Evolutionary conservation across 2,797 vertebrate genomes (phyloP), one percentile per base, ranked within the genome.

Genomic region (Triplophysa yarkandensis): DNA sequence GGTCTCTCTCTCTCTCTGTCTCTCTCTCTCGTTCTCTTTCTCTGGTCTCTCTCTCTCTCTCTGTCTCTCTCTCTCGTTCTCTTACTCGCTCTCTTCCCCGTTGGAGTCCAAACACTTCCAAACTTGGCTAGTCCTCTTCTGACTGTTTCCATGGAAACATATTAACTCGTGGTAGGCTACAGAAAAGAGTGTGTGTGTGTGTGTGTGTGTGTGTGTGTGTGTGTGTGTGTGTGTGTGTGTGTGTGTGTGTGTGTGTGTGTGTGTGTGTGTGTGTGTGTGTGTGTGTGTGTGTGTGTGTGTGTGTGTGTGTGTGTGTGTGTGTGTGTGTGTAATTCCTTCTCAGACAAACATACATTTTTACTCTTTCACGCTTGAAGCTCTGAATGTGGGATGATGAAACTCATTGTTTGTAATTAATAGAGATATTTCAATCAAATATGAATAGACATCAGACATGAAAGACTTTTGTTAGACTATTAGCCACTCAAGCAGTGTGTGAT

Each of bases 91-190:
- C n/a, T n/a, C n/a, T n/a, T n/a, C n/a, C n/a, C n/a, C n/a, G n/a
- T n/a, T n/a, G n/a, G n/a, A n/a, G n/a, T n/a, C n/a, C 68, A 74
- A 78, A 67, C 68, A 58, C 67, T 57, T 36, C 36, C 64, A 71
- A 79, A 77, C 55, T 76, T 70, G 66, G 57, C 80, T 41, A 65
- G 23, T 77, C 57, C 74, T 75, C 44, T 32, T n/a, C 77, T 67
- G 60, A 71, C 71, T 81, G 77, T 83, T 83, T 74, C 76, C 50
- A 80, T 76, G 77, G 76, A 77, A 80, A 81, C 79, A 77, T 52
- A 60, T 72, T 81, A 74, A 77, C 70, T 77, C 23, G 19, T 52
- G 6, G 62, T 70, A 41, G 72, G 43, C 55, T 61, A 57, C 61
- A 70, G 57, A 71, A 52, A 65, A 34, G 28, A 6, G 66, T 71